Percentiles rank a stretch among this genome's conserved stretches.
These are phyloP conservation scores for Chrysoperla carnea DNA, from an alignment of 1,140 invertebrate genomes.

Conservation along the genomic window DNA sequence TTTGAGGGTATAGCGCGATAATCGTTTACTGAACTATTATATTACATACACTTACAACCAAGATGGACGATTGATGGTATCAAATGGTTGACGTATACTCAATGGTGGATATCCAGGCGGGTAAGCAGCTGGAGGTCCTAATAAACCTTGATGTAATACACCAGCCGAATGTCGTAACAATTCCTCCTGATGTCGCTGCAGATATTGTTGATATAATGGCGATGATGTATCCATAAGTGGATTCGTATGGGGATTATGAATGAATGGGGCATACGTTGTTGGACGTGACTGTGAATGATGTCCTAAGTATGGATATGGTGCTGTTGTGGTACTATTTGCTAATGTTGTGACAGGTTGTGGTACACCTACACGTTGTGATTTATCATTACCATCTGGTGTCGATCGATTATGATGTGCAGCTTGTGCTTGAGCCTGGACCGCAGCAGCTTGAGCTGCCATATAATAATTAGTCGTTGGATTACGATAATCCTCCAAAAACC, in stretches of 20 bases:
- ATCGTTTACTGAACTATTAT: too few species aligned
- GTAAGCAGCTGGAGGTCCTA: conserved; percentile 29
- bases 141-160: conserved; percentile 34
- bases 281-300: conserved; percentile 25
- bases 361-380: conserved; percentile 23
- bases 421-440: not conserved
- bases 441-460: conserved; percentile 27
- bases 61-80: conserved; percentile 36
- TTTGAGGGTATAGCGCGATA: too few species aligned
- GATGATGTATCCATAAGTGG: conserved; percentile 31
- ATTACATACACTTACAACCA: conserved; percentile 20
- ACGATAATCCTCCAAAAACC: conserved; percentile 42
- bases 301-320: conserved; percentile 29
- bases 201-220: conserved; percentile 48
- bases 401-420: conserved; percentile 22
- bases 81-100: conserved; percentile 46
- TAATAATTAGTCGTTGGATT: conserved; percentile 33
- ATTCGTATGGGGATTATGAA: conserved; percentile 17
- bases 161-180: conserved; percentile 23
- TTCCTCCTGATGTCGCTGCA: conserved; percentile 39
- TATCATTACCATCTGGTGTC: conserved; percentile 23
- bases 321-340: conserved; percentile 18
- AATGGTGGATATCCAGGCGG: conserved; percentile 36
- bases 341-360: conserved; percentile 9
- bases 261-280: conserved; percentile 24